These are phyloP conservation scores for Neosilurus hyrtlii DNA, from an alignment of 2,797 vertebrate species.

Conservation along the genomic window DNA sequence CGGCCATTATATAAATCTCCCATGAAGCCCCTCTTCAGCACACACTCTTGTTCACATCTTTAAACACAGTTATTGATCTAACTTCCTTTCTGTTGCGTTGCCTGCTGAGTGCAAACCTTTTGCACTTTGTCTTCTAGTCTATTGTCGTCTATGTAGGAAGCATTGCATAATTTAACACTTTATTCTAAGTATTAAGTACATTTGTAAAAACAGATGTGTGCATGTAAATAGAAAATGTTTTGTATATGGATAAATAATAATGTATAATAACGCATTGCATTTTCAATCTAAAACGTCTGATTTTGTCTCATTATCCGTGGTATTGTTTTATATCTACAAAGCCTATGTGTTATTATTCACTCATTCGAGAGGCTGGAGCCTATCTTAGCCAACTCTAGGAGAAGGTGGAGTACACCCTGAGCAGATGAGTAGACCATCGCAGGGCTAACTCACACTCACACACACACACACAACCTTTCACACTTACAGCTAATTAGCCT, in stretches of 20 bases:
- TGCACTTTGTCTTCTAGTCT: conserved; percentile 39
- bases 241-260: conserved; percentile 8
- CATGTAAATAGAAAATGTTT: not conserved
- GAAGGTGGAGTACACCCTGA: no score
- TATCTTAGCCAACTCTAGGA: no score
- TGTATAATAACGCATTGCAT: conserved; percentile 15
- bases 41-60: conserved; percentile 46
- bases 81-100: conserved; percentile 30
- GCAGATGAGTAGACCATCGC: no score
- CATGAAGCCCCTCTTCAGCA: conserved; percentile 42
- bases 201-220: not conserved
- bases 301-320: not conserved
- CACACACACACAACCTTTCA: no score
- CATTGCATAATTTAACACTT: conserved; percentile 43
- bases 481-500: no score
- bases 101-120: conserved; percentile 33
- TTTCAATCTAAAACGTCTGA: not conserved
- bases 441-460: no score
- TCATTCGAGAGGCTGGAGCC: not conserved
- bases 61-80: conserved; percentile 50
- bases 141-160: conserved; percentile 43
- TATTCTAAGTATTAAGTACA: not conserved
- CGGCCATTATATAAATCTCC: conserved; percentile 54
- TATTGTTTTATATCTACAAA: not conserved
- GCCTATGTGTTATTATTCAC: not conserved